These are phyloP conservation scores for Scopus umbretta DNA, from an alignment of 2,113 vertebrate genomes.

Conservation along the genomic window DNA sequence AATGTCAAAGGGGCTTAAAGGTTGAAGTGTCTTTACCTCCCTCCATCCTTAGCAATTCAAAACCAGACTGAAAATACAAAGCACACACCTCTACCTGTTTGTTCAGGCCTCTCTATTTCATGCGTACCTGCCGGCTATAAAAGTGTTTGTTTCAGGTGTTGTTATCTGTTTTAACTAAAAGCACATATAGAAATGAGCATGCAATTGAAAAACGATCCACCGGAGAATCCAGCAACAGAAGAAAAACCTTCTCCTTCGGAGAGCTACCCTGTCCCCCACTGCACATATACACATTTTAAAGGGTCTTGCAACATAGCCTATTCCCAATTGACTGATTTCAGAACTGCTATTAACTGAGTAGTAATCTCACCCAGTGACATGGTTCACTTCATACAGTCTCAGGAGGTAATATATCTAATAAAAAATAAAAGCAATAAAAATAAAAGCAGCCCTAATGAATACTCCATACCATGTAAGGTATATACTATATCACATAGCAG, in stretches of 20 bases:
- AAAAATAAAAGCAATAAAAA: slow-evolving; percentile 62
- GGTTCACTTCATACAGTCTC: slow-evolving; percentile 36
- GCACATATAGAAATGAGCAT: slow-evolving; percentile 3
- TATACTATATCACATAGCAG: background rate
- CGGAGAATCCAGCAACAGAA: background rate
- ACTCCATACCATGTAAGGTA: background rate
- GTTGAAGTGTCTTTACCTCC: slow-evolving; percentile 74
- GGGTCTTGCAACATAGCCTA: background rate
- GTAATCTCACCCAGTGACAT: slow-evolving; percentile 12
- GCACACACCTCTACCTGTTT: slow-evolving; percentile 29
- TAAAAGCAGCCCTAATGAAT: slow-evolving; percentile 51
- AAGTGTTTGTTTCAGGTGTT: slow-evolving; percentile 46
- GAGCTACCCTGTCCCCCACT: background rate
- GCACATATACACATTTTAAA: slow-evolving; percentile 23
- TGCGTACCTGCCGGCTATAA: slow-evolving; percentile 43
- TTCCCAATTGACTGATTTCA: slow-evolving; percentile 28
- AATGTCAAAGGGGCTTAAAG: slow-evolving; percentile 89
- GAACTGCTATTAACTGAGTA: slow-evolving; percentile 36
- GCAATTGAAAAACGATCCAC: slow-evolving; percentile 11
- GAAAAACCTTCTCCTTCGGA: background rate
- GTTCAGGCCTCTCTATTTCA: slow-evolving; percentile 48
- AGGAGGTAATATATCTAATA: slow-evolving; percentile 41
- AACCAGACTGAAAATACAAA: slow-evolving; percentile 52
- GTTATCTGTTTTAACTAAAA: slow-evolving; percentile 56
- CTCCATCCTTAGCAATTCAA: slow-evolving; percentile 64